Percentiles rank a stretch among this genome's conserved stretches.
Evolutionary conservation across 2,888 invertebrate species (phyloP).

Genomic region (Netelia inedita): DNA sequence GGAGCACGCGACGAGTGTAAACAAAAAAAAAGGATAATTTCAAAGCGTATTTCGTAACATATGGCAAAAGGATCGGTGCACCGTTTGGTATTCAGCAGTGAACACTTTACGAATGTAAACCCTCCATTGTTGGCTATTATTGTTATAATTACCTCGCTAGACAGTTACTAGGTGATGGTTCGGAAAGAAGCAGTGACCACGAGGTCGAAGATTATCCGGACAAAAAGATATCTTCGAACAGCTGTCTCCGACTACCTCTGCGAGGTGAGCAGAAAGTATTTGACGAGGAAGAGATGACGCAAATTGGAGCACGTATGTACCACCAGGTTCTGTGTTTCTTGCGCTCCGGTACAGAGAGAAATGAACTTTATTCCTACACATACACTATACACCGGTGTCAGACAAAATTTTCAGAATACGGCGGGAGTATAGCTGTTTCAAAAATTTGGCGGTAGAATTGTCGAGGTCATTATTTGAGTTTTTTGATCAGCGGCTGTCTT

Average conservation of each 20-base stretch:
- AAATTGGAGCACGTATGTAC: constrained; percentile 52
- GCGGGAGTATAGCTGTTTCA: neutral
- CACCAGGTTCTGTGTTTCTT: constrained; percentile 2
- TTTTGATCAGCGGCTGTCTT: no score
- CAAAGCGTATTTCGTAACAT: constrained; percentile 31
- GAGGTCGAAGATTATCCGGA: constrained; percentile 44
- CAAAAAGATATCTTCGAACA: constrained; percentile 30
- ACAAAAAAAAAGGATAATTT: constrained; percentile 4
- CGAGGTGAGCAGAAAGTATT: constrained; percentile 42
- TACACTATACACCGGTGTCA: constrained; percentile 1
- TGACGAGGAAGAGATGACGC: constrained; percentile 43
- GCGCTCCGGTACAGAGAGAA: constrained; percentile 13
- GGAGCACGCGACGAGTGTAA: neutral
- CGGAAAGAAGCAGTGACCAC: constrained; percentile 27
- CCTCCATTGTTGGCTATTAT: constrained; percentile 4
- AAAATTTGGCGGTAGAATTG: neutral
- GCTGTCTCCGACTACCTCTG: neutral
- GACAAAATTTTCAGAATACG: constrained; percentile 16
- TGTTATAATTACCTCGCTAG: constrained; percentile 42
- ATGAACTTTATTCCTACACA: constrained; percentile 46
- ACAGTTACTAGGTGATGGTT: constrained; percentile 14
- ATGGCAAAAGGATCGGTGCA: constrained; percentile 19
- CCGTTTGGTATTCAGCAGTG: neutral
- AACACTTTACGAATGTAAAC: neutral
- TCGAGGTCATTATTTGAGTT: constrained; percentile 2